Evolutionary conservation across 2,113 vertebrate genomes (phyloP), one percentile per base, ranked within the genome.

Genomic region (Phylloscopus trochilus): DNA sequence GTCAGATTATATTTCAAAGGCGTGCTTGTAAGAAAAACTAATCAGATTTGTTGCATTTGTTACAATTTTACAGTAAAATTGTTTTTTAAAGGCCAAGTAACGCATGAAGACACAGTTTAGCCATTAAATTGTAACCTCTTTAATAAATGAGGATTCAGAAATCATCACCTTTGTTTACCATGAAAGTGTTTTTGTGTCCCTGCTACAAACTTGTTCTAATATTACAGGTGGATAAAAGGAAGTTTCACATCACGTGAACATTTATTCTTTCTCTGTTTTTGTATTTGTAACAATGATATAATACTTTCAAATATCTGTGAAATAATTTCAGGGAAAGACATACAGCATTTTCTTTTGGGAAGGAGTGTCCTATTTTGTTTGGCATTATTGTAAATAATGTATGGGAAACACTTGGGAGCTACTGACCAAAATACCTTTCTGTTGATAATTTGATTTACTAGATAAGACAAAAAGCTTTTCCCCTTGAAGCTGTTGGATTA

Each of bases 381-480:
- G 15, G 13, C 33, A 17, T 79, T 70, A 39, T 35, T 70, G 63
- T 89, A 81, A 93, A 89, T 85, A 95, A 94, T 85, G 27, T 21
- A 87, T 87, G 55, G 67, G 43, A 85, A 93, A 67, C 31, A 62
- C 16, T 69, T 75, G 35, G 63, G 59, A 87, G 20, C 15, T 63
- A 46, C 78, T 63, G 51, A 83, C 70, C 75, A 77, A 77, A 85
- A 88, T 59, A 74, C 41, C 17, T 77, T 85, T 87, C 33, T 76
- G 37, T 51, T 63, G 91, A 72, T 75, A 90, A 79, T 58, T 76
- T 87, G 64, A 87, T 92, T 87, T 84, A 92, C 49, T 66, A 90
- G 70, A 90, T 70, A 63, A 90, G 93, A 85, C 88, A 87, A 92
- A 84, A 90, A 80, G 62, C 67, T 89, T 91, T 95, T 91, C 39